phyloP scores from a whole-genome alignment of 1,140 invertebrate species.

The Anastrepha obliqua region DNA sequence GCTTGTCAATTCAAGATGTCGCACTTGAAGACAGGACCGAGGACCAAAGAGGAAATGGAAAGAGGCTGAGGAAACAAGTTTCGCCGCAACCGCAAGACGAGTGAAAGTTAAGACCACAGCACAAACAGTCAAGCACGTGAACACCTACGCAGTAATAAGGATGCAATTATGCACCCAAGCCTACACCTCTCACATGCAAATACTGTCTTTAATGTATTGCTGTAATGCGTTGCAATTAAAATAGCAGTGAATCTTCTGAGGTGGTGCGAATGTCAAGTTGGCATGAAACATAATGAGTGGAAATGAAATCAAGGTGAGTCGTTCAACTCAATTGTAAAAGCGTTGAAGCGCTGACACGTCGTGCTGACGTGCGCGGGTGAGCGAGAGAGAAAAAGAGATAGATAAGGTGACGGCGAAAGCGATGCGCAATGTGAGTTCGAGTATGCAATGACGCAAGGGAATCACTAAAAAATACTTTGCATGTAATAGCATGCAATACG shows the following conservation, averaged over 20 bases:
- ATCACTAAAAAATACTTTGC: neutral
- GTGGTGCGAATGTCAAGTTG: neutral
- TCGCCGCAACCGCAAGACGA: neutral
- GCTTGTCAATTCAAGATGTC: neutral
- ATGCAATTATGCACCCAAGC: too few relatives aligned
- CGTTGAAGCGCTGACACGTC: constrained; percentile 7
- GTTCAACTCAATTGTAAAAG: constrained; percentile 9
- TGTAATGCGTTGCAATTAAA: constrained; percentile 27
- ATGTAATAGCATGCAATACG: neutral
- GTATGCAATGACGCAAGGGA: neutral
- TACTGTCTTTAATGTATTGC: neutral
- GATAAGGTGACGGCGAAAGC: neutral
- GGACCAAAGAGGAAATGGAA: too few relatives aligned
- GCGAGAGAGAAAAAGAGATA: neutral
- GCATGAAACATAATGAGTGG: constrained; percentile 35
- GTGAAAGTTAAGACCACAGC: neutral
- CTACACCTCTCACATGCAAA: neutral
- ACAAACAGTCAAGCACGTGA: neutral
- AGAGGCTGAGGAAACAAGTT: neutral
- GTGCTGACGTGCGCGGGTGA: neutral
- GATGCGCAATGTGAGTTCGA: neutral
- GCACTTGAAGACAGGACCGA: neutral
- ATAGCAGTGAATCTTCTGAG: constrained; percentile 3
- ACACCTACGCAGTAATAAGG: neutral
- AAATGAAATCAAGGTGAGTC: constrained; percentile 49